A percentile compares a stretch with the other conserved stretches of the same genome.
Evolutionary conservation across 2,113 vertebrate genomes (phyloP).

Genomic region (Hepsetus odoe): DNA sequence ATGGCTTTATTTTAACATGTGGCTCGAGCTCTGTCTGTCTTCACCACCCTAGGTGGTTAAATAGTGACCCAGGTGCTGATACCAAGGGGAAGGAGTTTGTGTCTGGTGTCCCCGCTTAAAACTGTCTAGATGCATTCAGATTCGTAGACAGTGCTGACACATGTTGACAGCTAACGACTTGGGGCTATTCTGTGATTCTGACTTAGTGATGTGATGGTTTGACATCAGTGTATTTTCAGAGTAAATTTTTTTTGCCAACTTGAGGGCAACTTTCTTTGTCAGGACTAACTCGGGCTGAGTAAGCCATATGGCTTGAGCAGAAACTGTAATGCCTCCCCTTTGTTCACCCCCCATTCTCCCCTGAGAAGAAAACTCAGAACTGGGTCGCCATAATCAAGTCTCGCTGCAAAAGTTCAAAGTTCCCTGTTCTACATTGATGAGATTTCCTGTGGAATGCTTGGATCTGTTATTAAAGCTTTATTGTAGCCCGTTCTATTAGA

Average conservation of each 20-base stretch:
- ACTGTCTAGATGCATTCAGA: neutral
- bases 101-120: neutral
- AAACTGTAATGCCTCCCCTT: neutral
- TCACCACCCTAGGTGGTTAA: slow-evolving; percentile 60
- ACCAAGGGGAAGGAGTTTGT: neutral
- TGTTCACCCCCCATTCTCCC: neutral
- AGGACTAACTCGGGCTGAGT: neutral
- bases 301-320: neutral
- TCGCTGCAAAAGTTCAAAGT: slow-evolving; percentile 38
- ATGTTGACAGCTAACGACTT: neutral
- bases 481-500: neutral
- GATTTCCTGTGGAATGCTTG: slow-evolving; percentile 37
- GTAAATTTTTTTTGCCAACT: slow-evolving; percentile 9
- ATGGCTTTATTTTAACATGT: neutral
- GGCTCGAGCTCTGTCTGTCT: slow-evolving; percentile 8
- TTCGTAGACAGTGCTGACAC: neutral
- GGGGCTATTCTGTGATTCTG: neutral
- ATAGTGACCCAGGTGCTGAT: slow-evolving; percentile 56
- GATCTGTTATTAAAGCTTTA: slow-evolving; percentile 31
- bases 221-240: neutral
- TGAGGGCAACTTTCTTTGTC: slow-evolving; percentile 13
- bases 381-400: slow-evolving; percentile 39
- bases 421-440: slow-evolving; percentile 30
- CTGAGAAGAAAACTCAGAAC: slow-evolving; percentile 26
- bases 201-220: neutral